phyloP scores from a whole-genome alignment of 2,113 vertebrate species.

The Litocranius walleri region DNA sequence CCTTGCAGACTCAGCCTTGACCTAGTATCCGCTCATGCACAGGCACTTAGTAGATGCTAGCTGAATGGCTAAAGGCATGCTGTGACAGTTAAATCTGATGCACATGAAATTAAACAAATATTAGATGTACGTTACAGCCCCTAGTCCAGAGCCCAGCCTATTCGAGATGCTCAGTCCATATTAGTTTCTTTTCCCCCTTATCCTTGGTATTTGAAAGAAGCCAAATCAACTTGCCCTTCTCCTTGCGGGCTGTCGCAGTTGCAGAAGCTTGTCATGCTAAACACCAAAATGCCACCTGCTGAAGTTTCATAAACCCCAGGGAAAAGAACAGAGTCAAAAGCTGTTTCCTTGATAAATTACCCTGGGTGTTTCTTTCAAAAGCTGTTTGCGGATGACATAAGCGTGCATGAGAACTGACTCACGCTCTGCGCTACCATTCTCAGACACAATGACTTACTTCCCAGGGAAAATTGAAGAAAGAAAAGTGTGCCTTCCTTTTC shows the following conservation, averaged over 20 bases:
- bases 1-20: not conserved
- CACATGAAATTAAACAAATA: not conserved
- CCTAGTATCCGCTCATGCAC: not conserved
- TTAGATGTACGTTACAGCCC: not conserved
- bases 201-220: not conserved
- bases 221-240: not conserved
- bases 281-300: slow-evolving; percentile 51
- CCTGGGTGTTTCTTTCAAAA: slow-evolving; percentile 61
- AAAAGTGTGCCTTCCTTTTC: not conserved
- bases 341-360: slow-evolving; percentile 70
- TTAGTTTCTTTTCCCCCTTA: not conserved
- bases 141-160: not conserved
- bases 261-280: slow-evolving; percentile 47
- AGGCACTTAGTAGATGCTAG: not conserved
- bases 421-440: not conserved
- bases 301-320: slow-evolving; percentile 45
- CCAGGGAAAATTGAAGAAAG: slow-evolving; percentile 40
- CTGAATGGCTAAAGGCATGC: not conserved
- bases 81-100: not conserved
- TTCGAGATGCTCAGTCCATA: not conserved
- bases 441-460: slow-evolving; percentile 25
- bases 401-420: not conserved
- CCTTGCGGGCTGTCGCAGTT: not conserved
- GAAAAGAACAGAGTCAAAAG: slow-evolving; percentile 50
- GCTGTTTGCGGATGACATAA: slow-evolving; percentile 38